Evolutionary conservation across 2,888 invertebrate genomes (phyloP).

Genomic region (Conus canariensis): DNA sequence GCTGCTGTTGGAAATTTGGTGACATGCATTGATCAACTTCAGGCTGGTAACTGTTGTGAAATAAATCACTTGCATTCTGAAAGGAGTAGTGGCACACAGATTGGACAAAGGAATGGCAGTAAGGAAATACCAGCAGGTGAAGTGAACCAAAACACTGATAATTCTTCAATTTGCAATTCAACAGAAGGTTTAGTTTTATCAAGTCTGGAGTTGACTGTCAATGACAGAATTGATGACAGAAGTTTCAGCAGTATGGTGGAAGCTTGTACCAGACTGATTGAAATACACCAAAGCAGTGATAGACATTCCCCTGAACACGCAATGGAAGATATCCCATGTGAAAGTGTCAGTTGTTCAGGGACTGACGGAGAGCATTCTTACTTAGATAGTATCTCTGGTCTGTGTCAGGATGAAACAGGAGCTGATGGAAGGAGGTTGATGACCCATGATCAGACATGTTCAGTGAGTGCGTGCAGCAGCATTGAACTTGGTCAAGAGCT

Average conservation of each 20-base stretch:
- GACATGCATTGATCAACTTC: no score
- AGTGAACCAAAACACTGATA: not conserved
- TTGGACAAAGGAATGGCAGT: not conserved
- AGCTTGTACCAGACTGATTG: not conserved
- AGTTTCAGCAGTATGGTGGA: not conserved
- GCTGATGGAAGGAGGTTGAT: not conserved
- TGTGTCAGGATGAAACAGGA: not conserved
- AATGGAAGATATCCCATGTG: not conserved
- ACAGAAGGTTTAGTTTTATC: not conserved
- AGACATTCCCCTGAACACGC: not conserved
- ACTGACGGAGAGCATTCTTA: not conserved
- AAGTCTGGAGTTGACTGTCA: not conserved
- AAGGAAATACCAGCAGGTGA: no score
- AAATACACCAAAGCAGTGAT: not conserved
- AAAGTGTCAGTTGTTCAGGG: not conserved
- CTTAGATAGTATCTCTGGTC: not conserved
- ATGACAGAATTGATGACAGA: not conserved
- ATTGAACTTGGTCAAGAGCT: not conserved
- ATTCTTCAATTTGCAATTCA: not conserved
- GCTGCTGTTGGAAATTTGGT: no score
- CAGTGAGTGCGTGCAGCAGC: not conserved
- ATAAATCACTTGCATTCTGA: not conserved
- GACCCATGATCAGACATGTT: not conserved
- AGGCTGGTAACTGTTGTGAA: not conserved
- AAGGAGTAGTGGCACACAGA: not conserved